These are phyloP conservation scores for Cathartes aura DNA, from an alignment of 2,113 vertebrate species.

Conservation along the genomic window DNA sequence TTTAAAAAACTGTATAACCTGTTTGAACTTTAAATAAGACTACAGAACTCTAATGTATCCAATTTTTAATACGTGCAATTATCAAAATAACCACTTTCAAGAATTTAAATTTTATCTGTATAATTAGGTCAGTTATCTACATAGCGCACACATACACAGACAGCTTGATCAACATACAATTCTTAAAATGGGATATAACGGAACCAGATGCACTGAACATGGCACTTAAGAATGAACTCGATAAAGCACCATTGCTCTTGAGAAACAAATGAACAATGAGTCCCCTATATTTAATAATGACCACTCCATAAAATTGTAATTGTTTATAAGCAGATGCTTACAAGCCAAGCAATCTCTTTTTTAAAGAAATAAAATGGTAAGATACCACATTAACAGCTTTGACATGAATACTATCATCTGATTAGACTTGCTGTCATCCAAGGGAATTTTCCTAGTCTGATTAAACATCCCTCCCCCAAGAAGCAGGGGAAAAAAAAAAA, in stretches of 20 bases:
- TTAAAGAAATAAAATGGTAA: neutral
- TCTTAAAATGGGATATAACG: neutral
- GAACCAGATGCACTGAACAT: neutral
- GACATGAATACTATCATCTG: neutral
- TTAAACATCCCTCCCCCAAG: neutral
- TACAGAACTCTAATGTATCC: neutral
- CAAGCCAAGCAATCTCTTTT: neutral
- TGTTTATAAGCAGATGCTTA: neutral
- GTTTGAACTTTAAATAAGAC: neutral
- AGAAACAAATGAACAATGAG: neutral
- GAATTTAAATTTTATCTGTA: neutral
- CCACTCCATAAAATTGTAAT: neutral
- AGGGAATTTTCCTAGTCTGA: neutral
- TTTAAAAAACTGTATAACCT: neutral
- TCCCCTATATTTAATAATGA: neutral
- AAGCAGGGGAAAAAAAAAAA: neutral
- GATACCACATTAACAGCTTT: neutral
- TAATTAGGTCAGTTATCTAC: neutral
- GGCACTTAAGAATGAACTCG: neutral
- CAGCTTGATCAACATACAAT: neutral
- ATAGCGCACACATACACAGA: neutral
- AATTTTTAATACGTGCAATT: neutral
- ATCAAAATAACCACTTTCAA: neutral
- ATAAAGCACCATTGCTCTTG: neutral
- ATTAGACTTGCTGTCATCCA: neutral